Conservation (phyloP, 2,113 vertebrate species). For the Bombycilla garrulus region DNA sequence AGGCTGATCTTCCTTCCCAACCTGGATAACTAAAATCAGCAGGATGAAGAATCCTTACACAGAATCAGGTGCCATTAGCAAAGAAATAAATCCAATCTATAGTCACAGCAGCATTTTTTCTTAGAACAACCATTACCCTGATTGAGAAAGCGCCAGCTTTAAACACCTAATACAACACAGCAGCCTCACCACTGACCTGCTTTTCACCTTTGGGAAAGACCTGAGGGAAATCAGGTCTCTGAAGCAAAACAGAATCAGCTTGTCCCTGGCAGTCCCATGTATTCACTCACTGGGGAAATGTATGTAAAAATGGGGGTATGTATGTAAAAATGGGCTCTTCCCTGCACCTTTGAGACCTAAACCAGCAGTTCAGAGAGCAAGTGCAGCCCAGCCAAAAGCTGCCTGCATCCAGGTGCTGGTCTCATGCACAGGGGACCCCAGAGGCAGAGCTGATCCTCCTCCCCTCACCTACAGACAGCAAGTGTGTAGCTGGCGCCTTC, state of each 20-base stretch:
- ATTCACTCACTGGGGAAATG: rapidly evolving
- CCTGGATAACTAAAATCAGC: neutral
- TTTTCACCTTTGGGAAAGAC: neutral
- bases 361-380: neutral
- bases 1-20: neutral
- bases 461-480: neutral
- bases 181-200: neutral
- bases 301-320: neutral
- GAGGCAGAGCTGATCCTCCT: neutral
- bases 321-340: too few relatives aligned
- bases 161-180: neutral
- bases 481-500: rapidly evolving
- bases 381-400: neutral
- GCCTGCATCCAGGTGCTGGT: rapidly evolving
- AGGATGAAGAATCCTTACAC: neutral
- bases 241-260: neutral
- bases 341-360: neutral
- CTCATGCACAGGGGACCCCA: neutral
- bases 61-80: neutral
- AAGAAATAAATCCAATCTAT: neutral
- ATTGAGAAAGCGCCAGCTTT: neutral
- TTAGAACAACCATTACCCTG: neutral
- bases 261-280: neutral
- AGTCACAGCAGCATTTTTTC: neutral
- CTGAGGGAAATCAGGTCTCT: neutral